These are phyloP conservation scores for Ciconia stormi DNA, from an alignment of 2,113 vertebrate species.

Conservation along the genomic window DNA sequence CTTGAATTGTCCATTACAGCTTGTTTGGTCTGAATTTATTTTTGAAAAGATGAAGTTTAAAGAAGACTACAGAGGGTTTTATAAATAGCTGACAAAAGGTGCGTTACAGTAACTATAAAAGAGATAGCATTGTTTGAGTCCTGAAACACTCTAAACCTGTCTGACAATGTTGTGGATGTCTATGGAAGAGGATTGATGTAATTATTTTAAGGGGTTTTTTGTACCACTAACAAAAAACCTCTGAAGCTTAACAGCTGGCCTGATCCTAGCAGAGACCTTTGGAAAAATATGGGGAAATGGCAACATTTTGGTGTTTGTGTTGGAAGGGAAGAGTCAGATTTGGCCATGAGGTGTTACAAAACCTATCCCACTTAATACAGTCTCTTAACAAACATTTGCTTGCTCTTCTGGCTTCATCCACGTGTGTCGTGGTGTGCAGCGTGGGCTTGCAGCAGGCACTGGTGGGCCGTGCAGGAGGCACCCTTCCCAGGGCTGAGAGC, in stretches of 20 bases:
- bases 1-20: conserved; percentile 8
- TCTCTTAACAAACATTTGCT: neutral
- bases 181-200: neutral
- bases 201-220: neutral
- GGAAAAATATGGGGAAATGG: neutral
- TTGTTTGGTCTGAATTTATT: conserved; percentile 44
- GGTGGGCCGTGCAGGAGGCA: neutral
- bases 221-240: neutral
- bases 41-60: conserved; percentile 26
- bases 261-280: neutral
- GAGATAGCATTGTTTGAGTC: neutral
- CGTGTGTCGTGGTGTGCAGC: fast-evolving
- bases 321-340: neutral
- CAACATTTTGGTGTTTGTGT: neutral
- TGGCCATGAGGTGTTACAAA: neutral
- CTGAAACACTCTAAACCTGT: neutral
- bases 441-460: neutral
- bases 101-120: neutral
- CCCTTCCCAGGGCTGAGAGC: neutral
- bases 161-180: neutral
- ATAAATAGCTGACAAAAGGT: conserved; percentile 32
- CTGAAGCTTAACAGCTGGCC: neutral
- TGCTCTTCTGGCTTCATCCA: neutral
- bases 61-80: neutral
- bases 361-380: neutral